A percentile compares a stretch with the other conserved stretches of the same genome.
These are phyloP conservation scores for Oceanites oceanicus DNA, from an alignment of 2,113 vertebrate genomes.

Conservation along the genomic window DNA sequence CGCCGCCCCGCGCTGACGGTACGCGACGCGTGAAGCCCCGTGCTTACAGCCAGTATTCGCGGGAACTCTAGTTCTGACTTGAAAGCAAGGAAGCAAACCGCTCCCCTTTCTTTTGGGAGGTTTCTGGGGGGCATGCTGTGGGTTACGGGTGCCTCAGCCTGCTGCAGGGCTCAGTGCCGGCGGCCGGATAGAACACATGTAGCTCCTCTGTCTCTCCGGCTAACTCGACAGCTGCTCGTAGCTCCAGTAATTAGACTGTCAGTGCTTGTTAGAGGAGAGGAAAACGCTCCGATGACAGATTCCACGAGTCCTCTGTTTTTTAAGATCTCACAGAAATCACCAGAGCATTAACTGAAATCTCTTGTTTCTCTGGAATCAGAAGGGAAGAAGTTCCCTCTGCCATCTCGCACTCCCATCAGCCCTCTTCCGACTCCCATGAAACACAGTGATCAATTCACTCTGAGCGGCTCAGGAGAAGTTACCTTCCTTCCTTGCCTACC, in stretches of 20 bases:
- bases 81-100: not conserved
- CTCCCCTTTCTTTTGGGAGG: not conserved
- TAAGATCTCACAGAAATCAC: slow-evolving; percentile 71
- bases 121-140: not conserved
- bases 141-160: not conserved
- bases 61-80: not conserved
- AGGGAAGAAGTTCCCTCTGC: slow-evolving; percentile 12
- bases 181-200: slow-evolving; percentile 67
- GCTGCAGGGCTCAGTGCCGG: not conserved
- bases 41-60: not conserved
- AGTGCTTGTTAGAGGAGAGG: slow-evolving; percentile 91
- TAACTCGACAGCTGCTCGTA: slow-evolving; percentile 95
- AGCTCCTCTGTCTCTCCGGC: slow-evolving; percentile 76
- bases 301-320: slow-evolving; percentile 77
- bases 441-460: not conserved
- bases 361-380: slow-evolving; percentile 39
- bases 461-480: not conserved
- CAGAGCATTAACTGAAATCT: slow-evolving; percentile 72
- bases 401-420: slow-evolving; percentile 1
- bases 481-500: not conserved
- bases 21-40: not conserved
- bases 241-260: slow-evolving; percentile 97
- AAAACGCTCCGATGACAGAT: slow-evolving; percentile 88
- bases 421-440: not conserved
- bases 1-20: not conserved